Conservation (phyloP, 2,797 vertebrate species). For the Kryptolebias ocellatus region DNA sequence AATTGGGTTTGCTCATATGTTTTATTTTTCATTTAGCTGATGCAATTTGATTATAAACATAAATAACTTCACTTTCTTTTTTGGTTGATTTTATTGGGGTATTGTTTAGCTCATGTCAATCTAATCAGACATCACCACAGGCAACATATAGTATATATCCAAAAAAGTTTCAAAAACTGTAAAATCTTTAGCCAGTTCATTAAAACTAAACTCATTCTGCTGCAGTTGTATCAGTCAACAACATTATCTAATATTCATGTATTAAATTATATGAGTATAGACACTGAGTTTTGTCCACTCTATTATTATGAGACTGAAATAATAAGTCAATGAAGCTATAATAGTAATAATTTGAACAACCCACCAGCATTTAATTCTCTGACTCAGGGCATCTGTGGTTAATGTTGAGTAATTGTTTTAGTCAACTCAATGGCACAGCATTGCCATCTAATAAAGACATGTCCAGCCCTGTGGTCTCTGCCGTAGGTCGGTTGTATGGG, state of each 20-base stretch:
- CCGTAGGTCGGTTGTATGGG: constrained; percentile 29
- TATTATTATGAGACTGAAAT: not conserved
- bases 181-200: not conserved
- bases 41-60: too few relatives aligned
- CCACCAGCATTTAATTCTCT: constrained; percentile 52
- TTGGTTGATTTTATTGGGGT: not conserved
- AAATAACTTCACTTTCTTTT: too few relatives aligned
- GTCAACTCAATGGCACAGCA: constrained; percentile 46
- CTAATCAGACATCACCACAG: not conserved
- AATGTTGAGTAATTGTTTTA: constrained; percentile 66
- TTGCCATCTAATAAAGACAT: constrained; percentile 63
- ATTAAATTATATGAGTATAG: too few relatives aligned
- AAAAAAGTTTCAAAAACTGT: not conserved
- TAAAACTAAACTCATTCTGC: not conserved
- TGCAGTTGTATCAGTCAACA: too few relatives aligned
- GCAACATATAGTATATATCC: not conserved
- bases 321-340: constrained; percentile 28
- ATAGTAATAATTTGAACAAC: constrained; percentile 40
- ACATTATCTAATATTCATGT: too few relatives aligned
- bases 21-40: too few relatives aligned
- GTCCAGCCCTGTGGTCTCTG: constrained; percentile 50
- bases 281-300: not conserved
- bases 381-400: constrained; percentile 49
- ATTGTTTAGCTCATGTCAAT: not conserved
- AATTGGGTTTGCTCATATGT: not conserved